Evolutionary conservation across 2,888 invertebrate genomes (phyloP).

Genomic region (Drosophila eohydei): DNA sequence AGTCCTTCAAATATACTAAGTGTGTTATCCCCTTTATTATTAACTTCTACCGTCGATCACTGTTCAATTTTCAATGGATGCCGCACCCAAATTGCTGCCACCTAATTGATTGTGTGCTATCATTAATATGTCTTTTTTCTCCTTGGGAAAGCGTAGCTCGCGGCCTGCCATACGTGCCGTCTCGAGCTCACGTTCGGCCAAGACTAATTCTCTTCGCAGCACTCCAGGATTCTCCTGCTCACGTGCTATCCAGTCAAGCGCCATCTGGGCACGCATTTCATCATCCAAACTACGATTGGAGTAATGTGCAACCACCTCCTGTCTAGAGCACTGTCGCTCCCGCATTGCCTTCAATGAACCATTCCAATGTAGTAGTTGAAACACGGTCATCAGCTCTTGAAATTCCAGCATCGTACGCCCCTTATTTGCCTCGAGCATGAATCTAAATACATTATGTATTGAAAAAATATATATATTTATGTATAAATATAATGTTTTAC

Average conservation of each 20-base stretch:
- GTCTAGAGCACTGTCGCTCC: slow-evolving; percentile 96
- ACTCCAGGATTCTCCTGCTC: slow-evolving; percentile 91
- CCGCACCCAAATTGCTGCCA: slow-evolving; percentile 77
- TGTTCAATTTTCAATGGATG: slow-evolving; percentile 73
- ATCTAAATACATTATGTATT: slow-evolving; percentile 84
- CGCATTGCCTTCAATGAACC: slow-evolving; percentile 98
- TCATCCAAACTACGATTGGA: slow-evolving; percentile 96
- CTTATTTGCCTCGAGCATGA: slow-evolving; percentile 92
- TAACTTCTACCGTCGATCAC: slow-evolving; percentile 4
- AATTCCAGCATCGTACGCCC: slow-evolving; percentile 98
- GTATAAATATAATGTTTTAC: neutral
- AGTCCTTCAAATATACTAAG: slow-evolving; percentile 23
- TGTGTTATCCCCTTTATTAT: slow-evolving; percentile 13
- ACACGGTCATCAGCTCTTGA: slow-evolving; percentile 98
- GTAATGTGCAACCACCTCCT: slow-evolving; percentile 97
- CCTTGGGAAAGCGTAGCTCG: slow-evolving; percentile 96
- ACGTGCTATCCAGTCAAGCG: slow-evolving; percentile 96
- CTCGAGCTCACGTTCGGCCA: slow-evolving; percentile 94
- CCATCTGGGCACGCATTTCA: slow-evolving; percentile 98
- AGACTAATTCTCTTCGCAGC: slow-evolving; percentile 91
- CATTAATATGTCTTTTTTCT: slow-evolving; percentile 97
- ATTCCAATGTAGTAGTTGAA: slow-evolving; percentile 98
- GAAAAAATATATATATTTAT: neutral
- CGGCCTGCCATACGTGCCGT: slow-evolving; percentile 94
- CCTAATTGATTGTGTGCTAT: slow-evolving; percentile 94